These are phyloP conservation scores for Scolopax rusticola DNA, from an alignment of 2,797 vertebrate genomes.

Conservation along the genomic window DNA sequence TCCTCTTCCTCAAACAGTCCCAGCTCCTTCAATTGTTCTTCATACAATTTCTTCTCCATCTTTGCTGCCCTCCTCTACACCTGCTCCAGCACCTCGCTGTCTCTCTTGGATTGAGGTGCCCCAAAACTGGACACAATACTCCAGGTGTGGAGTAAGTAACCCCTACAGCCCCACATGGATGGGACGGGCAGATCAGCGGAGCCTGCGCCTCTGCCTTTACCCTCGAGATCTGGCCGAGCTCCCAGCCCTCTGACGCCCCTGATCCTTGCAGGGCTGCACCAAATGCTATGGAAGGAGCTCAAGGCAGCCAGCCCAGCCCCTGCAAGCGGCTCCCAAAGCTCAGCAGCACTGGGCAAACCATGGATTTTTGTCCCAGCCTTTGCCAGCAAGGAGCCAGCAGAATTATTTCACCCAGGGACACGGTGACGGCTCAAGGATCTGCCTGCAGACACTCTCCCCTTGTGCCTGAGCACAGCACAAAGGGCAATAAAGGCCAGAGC, in stretches of 20 bases:
- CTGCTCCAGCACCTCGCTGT: too few species aligned
- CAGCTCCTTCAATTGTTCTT: too few species aligned
- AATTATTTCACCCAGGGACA: not conserved
- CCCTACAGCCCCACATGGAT: fast-evolving
- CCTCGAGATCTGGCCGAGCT: not conserved
- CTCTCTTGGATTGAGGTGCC: too few species aligned
- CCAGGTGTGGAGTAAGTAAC: too few species aligned
- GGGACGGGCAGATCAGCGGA: not conserved
- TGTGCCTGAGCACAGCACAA: not conserved
- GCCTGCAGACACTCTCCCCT: not conserved
- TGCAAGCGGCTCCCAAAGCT: not conserved
- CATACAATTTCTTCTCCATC: too few species aligned
- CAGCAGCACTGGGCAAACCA: not conserved
- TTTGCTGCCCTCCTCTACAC: too few species aligned
- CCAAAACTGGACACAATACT: too few species aligned
- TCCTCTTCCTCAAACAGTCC: too few species aligned
- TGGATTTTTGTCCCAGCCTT: not conserved
- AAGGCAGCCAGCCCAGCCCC: not conserved
- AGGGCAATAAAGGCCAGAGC: not conserved
- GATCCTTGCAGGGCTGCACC: not conserved
- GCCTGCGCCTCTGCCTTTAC: not conserved
- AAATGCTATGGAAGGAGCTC: not conserved
- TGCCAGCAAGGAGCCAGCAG: not conserved
- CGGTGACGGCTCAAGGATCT: not conserved
- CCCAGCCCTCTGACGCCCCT: not conserved